Conservation (phyloP, 2,797 vertebrate genomes). For the Crypturellus tataupa region DNA sequence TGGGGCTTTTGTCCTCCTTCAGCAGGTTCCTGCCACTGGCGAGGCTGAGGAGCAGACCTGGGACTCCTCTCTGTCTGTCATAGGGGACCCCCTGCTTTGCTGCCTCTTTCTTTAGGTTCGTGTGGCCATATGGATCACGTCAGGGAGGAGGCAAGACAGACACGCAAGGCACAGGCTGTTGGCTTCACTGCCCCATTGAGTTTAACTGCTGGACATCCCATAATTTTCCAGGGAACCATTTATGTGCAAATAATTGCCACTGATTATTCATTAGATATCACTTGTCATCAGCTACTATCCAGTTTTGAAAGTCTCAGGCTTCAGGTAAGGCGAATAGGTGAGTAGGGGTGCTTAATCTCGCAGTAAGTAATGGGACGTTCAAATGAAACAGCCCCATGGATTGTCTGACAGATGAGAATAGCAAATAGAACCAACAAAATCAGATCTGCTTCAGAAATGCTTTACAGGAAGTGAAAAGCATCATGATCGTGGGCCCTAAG, state of each 20-base stretch:
- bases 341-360: not conserved
- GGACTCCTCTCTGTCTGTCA: not conserved
- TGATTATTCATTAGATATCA: not conserved
- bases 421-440: not conserved
- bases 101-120: too few species aligned
- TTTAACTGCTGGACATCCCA: too few species aligned
- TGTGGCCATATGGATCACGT: too few species aligned
- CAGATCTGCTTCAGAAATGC: slow-evolving; percentile 1
- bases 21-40: not conserved
- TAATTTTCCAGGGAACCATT: not conserved
- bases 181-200: too few species aligned
- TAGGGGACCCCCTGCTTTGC: too few species aligned
- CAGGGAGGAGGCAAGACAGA: too few species aligned
- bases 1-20: not conserved
- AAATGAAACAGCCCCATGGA: not conserved
- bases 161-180: too few species aligned
- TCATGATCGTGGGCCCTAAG: not conserved
- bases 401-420: not conserved
- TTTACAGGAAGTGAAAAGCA: not conserved
- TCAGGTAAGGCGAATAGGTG: too few species aligned
- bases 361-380: not conserved
- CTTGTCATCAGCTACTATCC: not conserved
- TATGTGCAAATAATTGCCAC: not conserved
- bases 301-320: not conserved
- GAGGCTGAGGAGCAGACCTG: not conserved